These are phyloP conservation scores for Ptiloglossa arizonensis DNA, from an alignment of 1,140 invertebrate species.

Conservation along the genomic window DNA sequence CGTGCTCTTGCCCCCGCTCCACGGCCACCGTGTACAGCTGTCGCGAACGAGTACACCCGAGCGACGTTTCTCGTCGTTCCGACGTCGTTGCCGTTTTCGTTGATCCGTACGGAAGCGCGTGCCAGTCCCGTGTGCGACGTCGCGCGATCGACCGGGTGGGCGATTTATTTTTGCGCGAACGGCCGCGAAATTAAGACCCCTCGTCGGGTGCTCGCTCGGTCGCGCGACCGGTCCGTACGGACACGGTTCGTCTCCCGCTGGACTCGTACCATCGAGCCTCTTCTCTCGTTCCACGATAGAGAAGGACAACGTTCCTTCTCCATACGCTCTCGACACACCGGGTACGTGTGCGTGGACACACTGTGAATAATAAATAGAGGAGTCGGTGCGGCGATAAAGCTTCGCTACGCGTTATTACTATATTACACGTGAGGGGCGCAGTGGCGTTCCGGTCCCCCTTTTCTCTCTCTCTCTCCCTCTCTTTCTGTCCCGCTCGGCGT, in stretches of 20 bases:
- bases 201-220: too few species aligned
- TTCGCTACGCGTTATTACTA: constrained; percentile 71
- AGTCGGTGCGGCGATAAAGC: constrained; percentile 67
- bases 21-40: background rate
- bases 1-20: background rate
- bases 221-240: too few species aligned
- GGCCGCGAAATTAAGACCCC: background rate
- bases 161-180: background rate
- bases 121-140: background rate
- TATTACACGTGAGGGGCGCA: constrained; percentile 68
- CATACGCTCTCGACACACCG: background rate
- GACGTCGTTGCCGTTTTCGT: background rate
- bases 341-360: constrained; percentile 54
- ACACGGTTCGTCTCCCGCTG: too few species aligned
- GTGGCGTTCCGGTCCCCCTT: background rate
- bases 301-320: constrained; percentile 16
- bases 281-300: background rate
- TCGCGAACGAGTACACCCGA: background rate
- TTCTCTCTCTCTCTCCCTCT: background rate
- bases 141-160: background rate
- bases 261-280: background rate
- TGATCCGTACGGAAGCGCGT: background rate
- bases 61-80: too few species aligned
- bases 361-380: constrained; percentile 72
- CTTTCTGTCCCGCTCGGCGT: background rate